These are phyloP conservation scores for Rhadina sibilatrix DNA, from an alignment of 2,113 vertebrate genomes.

Conservation along the genomic window DNA sequence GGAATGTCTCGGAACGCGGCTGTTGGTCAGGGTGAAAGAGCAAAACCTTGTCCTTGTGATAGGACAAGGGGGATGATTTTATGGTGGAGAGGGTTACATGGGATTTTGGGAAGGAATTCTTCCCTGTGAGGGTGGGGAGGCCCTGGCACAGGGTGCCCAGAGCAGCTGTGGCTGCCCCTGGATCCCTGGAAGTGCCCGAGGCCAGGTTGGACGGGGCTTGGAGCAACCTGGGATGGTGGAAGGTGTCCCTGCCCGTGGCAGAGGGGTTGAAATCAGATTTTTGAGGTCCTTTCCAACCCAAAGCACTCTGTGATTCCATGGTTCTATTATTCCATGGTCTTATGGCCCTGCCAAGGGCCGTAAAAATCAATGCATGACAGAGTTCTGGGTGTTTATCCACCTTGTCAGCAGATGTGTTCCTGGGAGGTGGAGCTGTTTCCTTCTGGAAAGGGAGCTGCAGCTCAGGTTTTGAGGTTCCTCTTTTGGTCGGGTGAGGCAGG, in stretches of 20 bases:
- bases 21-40: not conserved
- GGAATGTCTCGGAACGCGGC: not conserved
- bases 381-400: not conserved
- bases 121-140: accelerated
- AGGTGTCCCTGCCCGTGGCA: not conserved
- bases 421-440: not conserved
- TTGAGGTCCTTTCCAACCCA: not conserved
- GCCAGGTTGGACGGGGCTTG: accelerated
- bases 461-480: not conserved
- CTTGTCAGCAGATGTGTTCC: not conserved
- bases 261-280: not conserved
- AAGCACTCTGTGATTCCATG: not conserved
- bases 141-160: not conserved
- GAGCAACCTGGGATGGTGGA: accelerated
- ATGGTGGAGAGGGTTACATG: not conserved
- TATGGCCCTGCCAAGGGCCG: not conserved
- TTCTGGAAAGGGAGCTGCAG: not conserved
- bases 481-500: not conserved
- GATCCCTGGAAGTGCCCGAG: not conserved
- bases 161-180: not conserved
- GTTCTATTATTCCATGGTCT: not conserved
- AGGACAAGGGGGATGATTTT: not conserved
- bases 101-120: not conserved
- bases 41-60: too few species aligned
- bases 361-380: not conserved